Evolutionary conservation across 1,140 invertebrate species (phyloP), one percentile per base, ranked within the genome.

Genomic region (Neodiprion virginianus): DNA sequence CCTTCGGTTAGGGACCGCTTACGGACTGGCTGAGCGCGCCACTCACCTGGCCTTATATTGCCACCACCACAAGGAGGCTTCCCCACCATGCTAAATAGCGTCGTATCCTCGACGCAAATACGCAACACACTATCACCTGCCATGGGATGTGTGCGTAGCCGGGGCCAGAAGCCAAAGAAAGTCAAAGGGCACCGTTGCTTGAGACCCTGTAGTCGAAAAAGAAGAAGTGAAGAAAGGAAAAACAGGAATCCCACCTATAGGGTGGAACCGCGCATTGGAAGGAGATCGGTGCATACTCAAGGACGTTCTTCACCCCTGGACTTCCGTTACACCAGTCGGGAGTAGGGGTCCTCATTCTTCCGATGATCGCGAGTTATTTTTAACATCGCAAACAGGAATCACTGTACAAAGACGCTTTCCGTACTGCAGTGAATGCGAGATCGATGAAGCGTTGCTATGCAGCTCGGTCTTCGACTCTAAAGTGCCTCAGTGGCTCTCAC

Each of bases 1-100:
- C 80, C 83, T 83, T 83, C 78, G 82, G 78, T 78, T 86, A 85
- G 83, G 80, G 82, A 87, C 81, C 86, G 85, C 83, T 85, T 82
- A 85, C 83, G 82, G 81, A 88, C 86, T 88, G 87, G 84, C 85
- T 79, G 81, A 80, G 78, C 83, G 78, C 82, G 83, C 81, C 82
- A 87, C 82, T 83, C 79, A 77, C 75, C 78, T 74, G 76, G 81
- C 82, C 81, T 89, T 89, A 89, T 89, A 89, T 89, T 88, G 80
- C 87, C 87, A 88, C 87, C 87, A 84, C 87, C 85, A 88, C 84
- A 74, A 69, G 73, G 11, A 28, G 23, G 40, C 67, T 50, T 66
- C 48, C 74, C 66, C 67, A 23, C 67, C 21, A 14, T 23, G 12
- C 12, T 11, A 47, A 69, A 23, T 12, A 11, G 12, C 21, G 11